Evolutionary conservation across 2,888 invertebrate species (phyloP).

Genomic region (Cancer borealis): DNA sequence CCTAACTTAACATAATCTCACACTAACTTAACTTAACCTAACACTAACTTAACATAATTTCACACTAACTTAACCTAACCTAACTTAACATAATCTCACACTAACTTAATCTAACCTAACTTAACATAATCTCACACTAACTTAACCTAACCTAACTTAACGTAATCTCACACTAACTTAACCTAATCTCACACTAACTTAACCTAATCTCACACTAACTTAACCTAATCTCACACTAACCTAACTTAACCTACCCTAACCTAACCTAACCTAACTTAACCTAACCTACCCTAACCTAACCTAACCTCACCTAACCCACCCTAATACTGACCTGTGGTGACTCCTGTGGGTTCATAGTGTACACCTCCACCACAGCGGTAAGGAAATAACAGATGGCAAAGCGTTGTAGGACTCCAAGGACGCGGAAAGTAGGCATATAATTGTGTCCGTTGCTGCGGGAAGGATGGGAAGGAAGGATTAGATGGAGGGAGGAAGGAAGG

Average conservation of each 20-base stretch:
- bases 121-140: no score
- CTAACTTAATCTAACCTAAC: no score
- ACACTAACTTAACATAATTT: no score
- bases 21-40: background rate
- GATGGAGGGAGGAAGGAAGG: background rate
- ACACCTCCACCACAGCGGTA: slow-evolving; percentile 80
- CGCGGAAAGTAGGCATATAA: slow-evolving; percentile 80
- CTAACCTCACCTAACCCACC: background rate
- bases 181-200: no score
- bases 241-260: no score
- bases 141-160: no score
- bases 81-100: no score
- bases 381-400: slow-evolving; percentile 81
- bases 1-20: no score
- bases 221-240: no score
- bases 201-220: no score
- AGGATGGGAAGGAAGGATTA: background rate
- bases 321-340: slow-evolving; percentile 58
- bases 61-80: background rate
- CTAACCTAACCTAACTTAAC: background rate
- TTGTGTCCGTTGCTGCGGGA: slow-evolving; percentile 52
- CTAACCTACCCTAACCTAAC: background rate
- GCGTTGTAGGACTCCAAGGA: slow-evolving; percentile 82
- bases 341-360: slow-evolving; percentile 79
- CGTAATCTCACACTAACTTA: no score